phyloP scores from a whole-genome alignment of 2,113 vertebrate species.

The Poeciliopsis turrubarensis region DNA sequence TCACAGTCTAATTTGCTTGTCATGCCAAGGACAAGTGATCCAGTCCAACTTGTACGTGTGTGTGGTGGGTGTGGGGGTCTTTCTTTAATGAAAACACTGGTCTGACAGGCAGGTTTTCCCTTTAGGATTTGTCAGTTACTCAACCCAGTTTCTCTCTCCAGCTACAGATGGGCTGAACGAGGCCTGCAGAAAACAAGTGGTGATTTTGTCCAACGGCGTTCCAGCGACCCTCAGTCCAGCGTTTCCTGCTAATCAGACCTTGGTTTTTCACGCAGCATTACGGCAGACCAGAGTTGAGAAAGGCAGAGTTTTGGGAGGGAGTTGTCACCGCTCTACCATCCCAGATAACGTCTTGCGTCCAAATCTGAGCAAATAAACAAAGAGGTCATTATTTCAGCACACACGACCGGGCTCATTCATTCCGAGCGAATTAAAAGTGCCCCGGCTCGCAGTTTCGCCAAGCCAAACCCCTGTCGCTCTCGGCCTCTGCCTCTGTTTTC shows the following conservation, averaged over 20 bases:
- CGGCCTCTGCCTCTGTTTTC: slow-evolving; percentile 66
- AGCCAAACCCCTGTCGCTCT: slow-evolving; percentile 61
- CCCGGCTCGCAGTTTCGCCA: slow-evolving; percentile 57
- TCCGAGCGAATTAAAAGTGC: slow-evolving; percentile 70
- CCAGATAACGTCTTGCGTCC: slow-evolving; percentile 65
- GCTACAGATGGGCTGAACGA: slow-evolving; percentile 34
- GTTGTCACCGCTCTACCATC: slow-evolving; percentile 16
- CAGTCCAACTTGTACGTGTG: slow-evolving; percentile 29
- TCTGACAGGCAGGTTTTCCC: slow-evolving; percentile 51
- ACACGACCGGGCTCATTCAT: slow-evolving; percentile 68
- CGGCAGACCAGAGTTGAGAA: slow-evolving; percentile 10
- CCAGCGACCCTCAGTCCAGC: slow-evolving; percentile 36
- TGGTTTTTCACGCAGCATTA: slow-evolving; percentile 23
- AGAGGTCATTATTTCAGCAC: slow-evolving; percentile 68
- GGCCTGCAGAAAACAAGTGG: slow-evolving; percentile 34
- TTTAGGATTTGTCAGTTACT: slow-evolving; percentile 47
- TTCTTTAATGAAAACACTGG: slow-evolving; percentile 49
- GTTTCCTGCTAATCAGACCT: slow-evolving; percentile 53
- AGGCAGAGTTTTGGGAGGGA: slow-evolving; percentile 8
- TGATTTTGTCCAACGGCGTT: slow-evolving; percentile 40
- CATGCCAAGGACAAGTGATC: slow-evolving; percentile 43
- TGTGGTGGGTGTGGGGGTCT: slow-evolving; percentile 24
- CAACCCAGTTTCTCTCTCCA: slow-evolving; percentile 42
- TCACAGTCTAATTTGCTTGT: slow-evolving; percentile 50
- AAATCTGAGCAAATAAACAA: slow-evolving; percentile 74